A percentile compares a stretch with the other conserved stretches of the same genome.
Evolutionary conservation across 2,888 invertebrate genomes (phyloP).

Genomic region (Tipula helvola): DNA sequence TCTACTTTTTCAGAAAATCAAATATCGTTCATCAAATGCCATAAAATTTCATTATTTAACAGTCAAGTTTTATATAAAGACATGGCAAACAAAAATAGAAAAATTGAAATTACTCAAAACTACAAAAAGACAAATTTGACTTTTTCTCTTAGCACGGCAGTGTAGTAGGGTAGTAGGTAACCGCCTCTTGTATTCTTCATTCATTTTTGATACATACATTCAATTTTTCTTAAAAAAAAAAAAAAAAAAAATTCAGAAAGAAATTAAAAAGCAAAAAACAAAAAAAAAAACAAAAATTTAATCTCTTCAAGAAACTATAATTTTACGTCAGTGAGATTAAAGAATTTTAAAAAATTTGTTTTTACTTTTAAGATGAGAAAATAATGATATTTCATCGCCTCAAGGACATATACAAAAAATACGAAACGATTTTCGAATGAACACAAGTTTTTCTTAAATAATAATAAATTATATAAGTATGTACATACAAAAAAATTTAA

Average conservation of each 20-base stretch:
- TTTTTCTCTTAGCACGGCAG: too few relatives aligned
- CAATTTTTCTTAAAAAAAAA: not conserved
- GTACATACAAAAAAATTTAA: not conserved
- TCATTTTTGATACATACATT: not conserved
- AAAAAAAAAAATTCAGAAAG: not conserved
- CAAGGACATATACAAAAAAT: not conserved
- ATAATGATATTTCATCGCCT: slow-evolving; percentile 9
- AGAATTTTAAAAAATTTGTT: not conserved
- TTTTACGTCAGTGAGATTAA: slow-evolving; percentile 8
- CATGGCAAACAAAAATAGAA: too few relatives aligned
- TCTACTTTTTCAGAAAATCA: too few relatives aligned
- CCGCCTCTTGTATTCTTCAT: slow-evolving; percentile 5
- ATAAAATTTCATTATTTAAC: too few relatives aligned
- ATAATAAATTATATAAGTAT: not conserved
- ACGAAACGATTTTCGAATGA: not conserved
- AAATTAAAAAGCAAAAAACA: not conserved
- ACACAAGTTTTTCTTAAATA: not conserved
- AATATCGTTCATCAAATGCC: too few relatives aligned
- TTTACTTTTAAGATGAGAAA: slow-evolving; percentile 5
- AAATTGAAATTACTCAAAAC: too few relatives aligned
- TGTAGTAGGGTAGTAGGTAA: too few relatives aligned
- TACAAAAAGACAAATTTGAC: too few relatives aligned
- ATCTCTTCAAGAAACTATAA: not conserved
- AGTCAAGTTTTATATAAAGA: too few relatives aligned
- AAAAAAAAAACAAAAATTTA: not conserved